Percentiles rank a stretch among this genome's conserved stretches.
Evolutionary conservation across 1,140 invertebrate genomes (phyloP).

Genomic region (Drosophila fuyamai): DNA sequence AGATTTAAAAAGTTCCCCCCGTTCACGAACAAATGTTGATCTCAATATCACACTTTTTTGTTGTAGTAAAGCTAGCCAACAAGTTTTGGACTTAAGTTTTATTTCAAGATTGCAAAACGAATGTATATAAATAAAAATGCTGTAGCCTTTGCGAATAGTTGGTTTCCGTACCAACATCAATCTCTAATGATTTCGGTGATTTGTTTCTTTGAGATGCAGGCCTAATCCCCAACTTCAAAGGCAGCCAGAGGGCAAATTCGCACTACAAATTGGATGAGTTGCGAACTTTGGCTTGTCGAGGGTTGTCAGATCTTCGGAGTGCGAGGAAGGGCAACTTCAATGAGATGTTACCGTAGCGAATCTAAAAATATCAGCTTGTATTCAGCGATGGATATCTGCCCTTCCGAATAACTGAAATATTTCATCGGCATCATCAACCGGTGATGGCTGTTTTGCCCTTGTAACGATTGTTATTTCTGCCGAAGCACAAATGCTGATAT

Average conservation of each 20-base stretch:
- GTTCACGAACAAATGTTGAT: conserved; percentile 21
- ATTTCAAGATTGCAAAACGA: conserved; percentile 47
- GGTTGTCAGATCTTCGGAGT: conserved; percentile 45
- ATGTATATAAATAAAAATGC: conserved; percentile 30
- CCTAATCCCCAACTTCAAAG: conserved; percentile 56
- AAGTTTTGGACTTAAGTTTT: conserved; percentile 39
- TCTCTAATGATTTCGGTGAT: conserved; percentile 18
- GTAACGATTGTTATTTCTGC: conserved; percentile 67
- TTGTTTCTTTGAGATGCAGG: conserved; percentile 27
- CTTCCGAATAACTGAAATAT: conserved; percentile 54
- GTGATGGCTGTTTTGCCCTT: conserved; percentile 56
- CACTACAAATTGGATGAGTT: conserved; percentile 50
- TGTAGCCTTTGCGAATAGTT: conserved; percentile 4
- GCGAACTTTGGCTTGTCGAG: conserved; percentile 17
- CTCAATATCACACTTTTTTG: conserved; percentile 39
- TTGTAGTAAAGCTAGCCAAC: background rate
- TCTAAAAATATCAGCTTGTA: conserved; percentile 46
- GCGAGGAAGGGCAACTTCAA: conserved; percentile 34
- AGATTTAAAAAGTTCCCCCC: conserved; percentile 5
- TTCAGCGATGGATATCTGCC: conserved; percentile 20
- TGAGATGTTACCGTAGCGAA: conserved; percentile 65
- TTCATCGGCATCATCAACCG: conserved; percentile 27
- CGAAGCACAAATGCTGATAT: conserved; percentile 52
- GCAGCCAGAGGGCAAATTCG: conserved; percentile 49
- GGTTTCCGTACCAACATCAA: conserved; percentile 34